Conservation (phyloP, 2,888 invertebrate species). For the Drosophila suboccidentalis region DNA sequence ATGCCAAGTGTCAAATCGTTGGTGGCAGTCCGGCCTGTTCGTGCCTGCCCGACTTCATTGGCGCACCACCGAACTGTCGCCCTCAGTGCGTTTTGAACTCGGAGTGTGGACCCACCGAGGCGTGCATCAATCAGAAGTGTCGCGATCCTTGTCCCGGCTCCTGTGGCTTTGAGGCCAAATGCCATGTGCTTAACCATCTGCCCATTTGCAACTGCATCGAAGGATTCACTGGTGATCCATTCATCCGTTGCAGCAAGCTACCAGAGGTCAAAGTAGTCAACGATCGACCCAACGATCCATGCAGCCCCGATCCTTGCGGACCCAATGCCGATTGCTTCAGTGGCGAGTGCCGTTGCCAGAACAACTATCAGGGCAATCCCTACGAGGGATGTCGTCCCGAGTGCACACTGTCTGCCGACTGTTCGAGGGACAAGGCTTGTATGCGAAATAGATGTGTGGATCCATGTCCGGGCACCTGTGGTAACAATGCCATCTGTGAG, state of each 20-base stretch:
- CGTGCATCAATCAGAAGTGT: slow-evolving; percentile 92
- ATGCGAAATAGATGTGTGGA: slow-evolving; percentile 90
- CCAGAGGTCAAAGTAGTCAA: slow-evolving; percentile 86
- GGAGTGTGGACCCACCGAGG: slow-evolving; percentile 91
- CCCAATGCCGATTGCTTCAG: slow-evolving; percentile 93
- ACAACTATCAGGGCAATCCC: slow-evolving; percentile 93
- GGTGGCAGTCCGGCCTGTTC: slow-evolving; percentile 92
- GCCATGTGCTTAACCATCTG: slow-evolving; percentile 90
- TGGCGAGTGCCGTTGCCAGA: slow-evolving; percentile 93
- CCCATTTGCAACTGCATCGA: slow-evolving; percentile 91
- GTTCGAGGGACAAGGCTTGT: slow-evolving; percentile 91
- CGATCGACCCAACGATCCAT: slow-evolving; percentile 88
- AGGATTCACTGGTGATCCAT: slow-evolving; percentile 88
- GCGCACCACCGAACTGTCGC: slow-evolving; percentile 92
- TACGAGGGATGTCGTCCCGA: slow-evolving; percentile 91
- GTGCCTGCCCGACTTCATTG: slow-evolving; percentile 91
- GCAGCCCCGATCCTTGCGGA: slow-evolving; percentile 94
- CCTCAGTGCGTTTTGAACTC: slow-evolving; percentile 93
- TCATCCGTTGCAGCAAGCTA: slow-evolving; percentile 88
- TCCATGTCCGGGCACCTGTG: slow-evolving; percentile 92
- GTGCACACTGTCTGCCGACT: slow-evolving; percentile 93
- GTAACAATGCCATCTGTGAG: slow-evolving; percentile 92
- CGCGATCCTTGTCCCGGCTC: slow-evolving; percentile 94
- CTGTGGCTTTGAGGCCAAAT: slow-evolving; percentile 91
- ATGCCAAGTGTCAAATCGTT: slow-evolving; percentile 92